A percentile compares a stretch with the other conserved stretches of the same genome.
These are phyloP conservation scores for Balaenoptera acutorostrata DNA, from an alignment of 2,113 vertebrate species.

Conservation along the genomic window DNA sequence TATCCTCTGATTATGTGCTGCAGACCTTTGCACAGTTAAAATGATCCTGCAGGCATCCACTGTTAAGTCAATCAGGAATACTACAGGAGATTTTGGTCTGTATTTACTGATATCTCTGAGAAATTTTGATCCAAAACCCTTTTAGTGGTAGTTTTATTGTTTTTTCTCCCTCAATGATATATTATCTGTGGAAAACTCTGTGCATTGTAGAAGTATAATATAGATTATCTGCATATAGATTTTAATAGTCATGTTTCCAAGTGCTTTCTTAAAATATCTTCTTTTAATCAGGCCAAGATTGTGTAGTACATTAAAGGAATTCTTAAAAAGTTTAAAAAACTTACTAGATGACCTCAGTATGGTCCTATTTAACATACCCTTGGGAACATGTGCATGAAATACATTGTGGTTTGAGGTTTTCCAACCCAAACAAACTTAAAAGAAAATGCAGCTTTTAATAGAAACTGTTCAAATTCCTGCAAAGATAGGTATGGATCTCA, in stretches of 20 bases:
- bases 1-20: constrained; percentile 62
- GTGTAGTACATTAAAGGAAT: constrained; percentile 78
- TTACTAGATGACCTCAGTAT: constrained; percentile 79
- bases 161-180: constrained; percentile 12
- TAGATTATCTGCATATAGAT: constrained; percentile 59
- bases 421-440: constrained; percentile 81
- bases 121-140: constrained; percentile 25
- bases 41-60: constrained; percentile 44
- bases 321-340: constrained; percentile 78
- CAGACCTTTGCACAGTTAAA: constrained; percentile 61
- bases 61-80: constrained; percentile 66
- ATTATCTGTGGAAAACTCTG: constrained; percentile 58
- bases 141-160: constrained; percentile 44
- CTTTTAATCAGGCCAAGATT: constrained; percentile 77
- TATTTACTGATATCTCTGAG: constrained; percentile 11
- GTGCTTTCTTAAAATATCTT: constrained; percentile 66
- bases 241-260: constrained; percentile 65
- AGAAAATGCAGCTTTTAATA: constrained; percentile 78
- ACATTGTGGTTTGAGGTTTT: constrained; percentile 78
- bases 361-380: constrained; percentile 77
- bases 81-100: neutral
- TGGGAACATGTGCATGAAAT: constrained; percentile 77
- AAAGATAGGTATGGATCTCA: constrained; percentile 69
- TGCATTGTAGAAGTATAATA: constrained; percentile 37
- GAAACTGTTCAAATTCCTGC: constrained; percentile 69